Evolutionary conservation across 2,888 invertebrate species (phyloP).

Genomic region (Spatulosminthurus flaviceps): DNA sequence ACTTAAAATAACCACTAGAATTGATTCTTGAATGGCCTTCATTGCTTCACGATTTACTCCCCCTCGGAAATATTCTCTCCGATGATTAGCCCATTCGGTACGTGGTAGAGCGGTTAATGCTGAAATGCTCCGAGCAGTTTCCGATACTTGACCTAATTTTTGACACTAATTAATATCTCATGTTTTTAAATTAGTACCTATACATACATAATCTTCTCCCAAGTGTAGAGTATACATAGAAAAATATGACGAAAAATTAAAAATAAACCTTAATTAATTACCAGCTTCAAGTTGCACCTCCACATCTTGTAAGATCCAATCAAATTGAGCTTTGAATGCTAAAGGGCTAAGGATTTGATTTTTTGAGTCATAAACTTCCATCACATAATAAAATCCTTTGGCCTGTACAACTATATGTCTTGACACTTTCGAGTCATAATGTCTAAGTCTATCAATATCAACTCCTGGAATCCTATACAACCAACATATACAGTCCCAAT

Average conservation of each 20-base stretch:
- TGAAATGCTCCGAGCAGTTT: constrained; percentile 65
- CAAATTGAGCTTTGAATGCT: constrained; percentile 66
- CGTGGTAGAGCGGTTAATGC: constrained; percentile 67
- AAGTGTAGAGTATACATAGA: too few species aligned
- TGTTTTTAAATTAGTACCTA: too few species aligned
- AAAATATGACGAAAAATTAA: neutral
- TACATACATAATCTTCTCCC: too few species aligned
- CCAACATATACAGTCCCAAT: constrained; percentile 10
- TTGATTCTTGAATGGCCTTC: constrained; percentile 66
- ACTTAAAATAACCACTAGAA: constrained; percentile 66
- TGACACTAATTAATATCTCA: too few species aligned
- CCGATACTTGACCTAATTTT: constrained; percentile 58
- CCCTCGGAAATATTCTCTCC: constrained; percentile 65
- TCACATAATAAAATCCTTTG: constrained; percentile 67
- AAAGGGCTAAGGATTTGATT: constrained; percentile 66
- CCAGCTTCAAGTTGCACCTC: constrained; percentile 53
- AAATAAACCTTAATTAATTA: constrained; percentile 2
- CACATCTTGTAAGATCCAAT: constrained; percentile 68
- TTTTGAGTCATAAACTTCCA: constrained; percentile 67
- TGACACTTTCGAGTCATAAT: constrained; percentile 65
- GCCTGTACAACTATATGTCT: constrained; percentile 67
- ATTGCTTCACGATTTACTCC: constrained; percentile 67
- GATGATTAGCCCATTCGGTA: constrained; percentile 67
- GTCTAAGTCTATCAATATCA: constrained; percentile 67
- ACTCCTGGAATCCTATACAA: constrained; percentile 67